Base-by-base conservation (phyloP, 1,140 invertebrate genomes). In the Drosophila biarmipes region DNA sequence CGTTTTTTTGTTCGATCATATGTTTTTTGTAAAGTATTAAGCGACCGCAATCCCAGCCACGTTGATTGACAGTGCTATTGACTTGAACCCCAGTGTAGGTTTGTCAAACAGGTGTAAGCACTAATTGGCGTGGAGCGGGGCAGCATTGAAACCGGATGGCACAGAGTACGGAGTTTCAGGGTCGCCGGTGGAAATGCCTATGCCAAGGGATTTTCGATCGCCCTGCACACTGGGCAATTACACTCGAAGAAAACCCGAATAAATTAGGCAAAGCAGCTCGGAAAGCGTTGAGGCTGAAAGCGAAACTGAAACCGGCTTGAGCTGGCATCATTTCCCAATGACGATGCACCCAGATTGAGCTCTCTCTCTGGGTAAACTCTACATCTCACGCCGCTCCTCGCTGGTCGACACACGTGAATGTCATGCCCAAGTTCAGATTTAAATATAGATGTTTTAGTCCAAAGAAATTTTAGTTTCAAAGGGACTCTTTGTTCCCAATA, bases 281-380 rank as follows among this genome's bases (percentile, higher is more conserved):
- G 62, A 59, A 61, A 78, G 35, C 58, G 31, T 55, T 55, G 31
- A 37, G 55, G 51, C 11, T 72, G 73, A 59, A 74, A 78, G 37
- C 57, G 61, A 75, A 71, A 61, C 66, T 37, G 55, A 84, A 86
- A 86, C 81, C 82, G 75, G 81, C 81, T 87, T 87, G 55, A 49
- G 54, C 54, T 82, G 78, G 68, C 78, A 78, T 75, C 42, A 73
- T 86, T 87, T 66, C 71, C 69, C 62, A 89, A 78, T 76, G 63
- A 55, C 37, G 63, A 75, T 87, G 81, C 82, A 85, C 57, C 67
- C 56, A 49, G 62, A 24, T 59, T 21, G 52, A 14, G 54, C 40
- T 45, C 21, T 43, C 57, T 72, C 52, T 37, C 21, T 10, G 4
- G 48, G 29, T 6, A 43, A 24, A 42, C 35, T 27, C 45, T 34